phyloP scores from a whole-genome alignment of 2,113 vertebrate species.

The Triplophysa dalaica region DNA sequence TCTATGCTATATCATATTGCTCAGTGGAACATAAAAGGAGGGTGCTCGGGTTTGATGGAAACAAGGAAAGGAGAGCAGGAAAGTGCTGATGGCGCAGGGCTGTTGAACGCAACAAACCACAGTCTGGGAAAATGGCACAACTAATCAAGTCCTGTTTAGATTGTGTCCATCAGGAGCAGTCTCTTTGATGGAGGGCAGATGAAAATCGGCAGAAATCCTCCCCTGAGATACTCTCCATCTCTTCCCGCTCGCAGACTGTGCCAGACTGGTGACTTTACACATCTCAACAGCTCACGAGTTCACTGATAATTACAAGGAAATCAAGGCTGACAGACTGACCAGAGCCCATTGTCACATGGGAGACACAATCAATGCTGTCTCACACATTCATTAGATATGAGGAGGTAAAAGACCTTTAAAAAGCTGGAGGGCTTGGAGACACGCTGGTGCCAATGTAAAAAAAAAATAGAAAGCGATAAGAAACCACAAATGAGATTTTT shows the following conservation, averaged over 20 bases:
- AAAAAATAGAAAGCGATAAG: not conserved
- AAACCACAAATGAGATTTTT: constrained; percentile 23
- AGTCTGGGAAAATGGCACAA: not conserved
- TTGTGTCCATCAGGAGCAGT: not conserved
- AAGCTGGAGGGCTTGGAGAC: not conserved
- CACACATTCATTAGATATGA: constrained; percentile 28
- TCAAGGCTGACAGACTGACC: constrained; percentile 26
- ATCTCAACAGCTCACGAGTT: constrained; percentile 9
- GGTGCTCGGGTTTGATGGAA: not conserved
- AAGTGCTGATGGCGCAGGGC: constrained; percentile 8
- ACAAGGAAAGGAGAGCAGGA: not conserved
- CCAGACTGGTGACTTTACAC: constrained; percentile 14
- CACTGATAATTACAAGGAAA: constrained; percentile 15
- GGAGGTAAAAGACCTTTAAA: not conserved
- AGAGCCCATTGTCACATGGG: constrained; percentile 4
- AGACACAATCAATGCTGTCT: constrained; percentile 20
- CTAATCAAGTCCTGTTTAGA: constrained; percentile 1
- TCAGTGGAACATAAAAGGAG: not conserved
- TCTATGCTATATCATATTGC: not conserved
- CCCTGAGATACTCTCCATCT: not conserved
- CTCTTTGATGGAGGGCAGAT: not conserved
- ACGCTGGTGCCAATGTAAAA: not conserved
- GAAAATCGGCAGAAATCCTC: constrained; percentile 14
- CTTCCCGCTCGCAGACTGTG: not conserved
- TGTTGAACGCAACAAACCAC: not conserved